phyloP scores from a whole-genome alignment of 2,113 vertebrate genomes.

The Tonatia bakeri region DNA sequence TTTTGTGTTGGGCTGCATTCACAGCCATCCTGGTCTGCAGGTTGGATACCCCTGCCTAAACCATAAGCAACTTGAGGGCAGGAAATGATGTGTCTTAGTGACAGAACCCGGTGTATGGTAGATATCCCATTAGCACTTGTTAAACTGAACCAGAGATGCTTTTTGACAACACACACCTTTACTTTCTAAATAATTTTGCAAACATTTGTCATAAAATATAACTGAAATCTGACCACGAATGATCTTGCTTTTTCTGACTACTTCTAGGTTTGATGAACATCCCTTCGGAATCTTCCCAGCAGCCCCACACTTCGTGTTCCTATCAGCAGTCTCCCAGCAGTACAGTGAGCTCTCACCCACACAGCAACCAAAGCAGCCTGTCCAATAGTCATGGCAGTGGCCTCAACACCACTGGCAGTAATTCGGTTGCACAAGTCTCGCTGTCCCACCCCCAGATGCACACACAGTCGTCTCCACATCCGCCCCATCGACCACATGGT shows the following conservation, averaged over 20 bases:
- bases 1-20: too few species aligned
- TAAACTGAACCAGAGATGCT: neutral
- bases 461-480: slow-evolving; percentile 80
- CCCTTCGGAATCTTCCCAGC: slow-evolving; percentile 85
- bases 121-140: neutral
- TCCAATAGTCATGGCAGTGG: slow-evolving; percentile 79
- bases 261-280: slow-evolving; percentile 86
- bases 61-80: neutral
- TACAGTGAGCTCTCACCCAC: slow-evolving; percentile 88
- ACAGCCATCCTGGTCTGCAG: too few species aligned
- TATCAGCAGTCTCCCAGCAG: slow-evolving; percentile 89
- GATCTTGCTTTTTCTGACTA: slow-evolving; percentile 28
- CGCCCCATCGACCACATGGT: slow-evolving; percentile 77
- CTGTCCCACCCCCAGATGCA: slow-evolving; percentile 85
- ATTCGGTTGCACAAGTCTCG: slow-evolving; percentile 86
- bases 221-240: neutral
- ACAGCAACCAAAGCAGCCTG: slow-evolving; percentile 83
- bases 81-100: neutral
- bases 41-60: neutral
- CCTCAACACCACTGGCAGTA: slow-evolving; percentile 68
- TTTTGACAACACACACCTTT: neutral
- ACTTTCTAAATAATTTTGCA: slow-evolving; percentile 3
- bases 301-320: slow-evolving; percentile 91
- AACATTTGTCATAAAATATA: neutral
- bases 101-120: neutral